Percentiles rank a stretch among this genome's conserved stretches.
Conservation (phyloP, 2,888 invertebrate species). For the Aporophyla nigra region DNA sequence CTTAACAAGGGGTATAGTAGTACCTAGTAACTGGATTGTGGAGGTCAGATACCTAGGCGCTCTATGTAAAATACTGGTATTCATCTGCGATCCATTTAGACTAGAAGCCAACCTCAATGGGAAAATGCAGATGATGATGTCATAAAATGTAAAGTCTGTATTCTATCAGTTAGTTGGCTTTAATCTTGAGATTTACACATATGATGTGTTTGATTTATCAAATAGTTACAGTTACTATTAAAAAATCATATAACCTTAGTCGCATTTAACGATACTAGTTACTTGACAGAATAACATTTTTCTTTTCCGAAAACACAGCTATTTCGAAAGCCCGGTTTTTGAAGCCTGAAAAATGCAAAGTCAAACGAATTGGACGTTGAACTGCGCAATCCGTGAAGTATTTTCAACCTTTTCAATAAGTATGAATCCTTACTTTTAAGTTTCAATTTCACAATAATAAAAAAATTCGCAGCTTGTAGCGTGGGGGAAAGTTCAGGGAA, state of each 20-base stretch:
- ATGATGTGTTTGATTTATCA: neutral
- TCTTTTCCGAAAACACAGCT: neutral
- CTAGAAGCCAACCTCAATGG: too few species aligned
- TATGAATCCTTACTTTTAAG: neutral
- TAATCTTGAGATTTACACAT: neutral
- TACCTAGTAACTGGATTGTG: too few species aligned
- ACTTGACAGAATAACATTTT: neutral
- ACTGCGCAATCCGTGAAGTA: constrained; percentile 1
- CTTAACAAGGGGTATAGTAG: too few species aligned
- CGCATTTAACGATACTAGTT: neutral
- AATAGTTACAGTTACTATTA: neutral
- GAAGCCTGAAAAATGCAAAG: neutral
- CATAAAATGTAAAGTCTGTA: neutral
- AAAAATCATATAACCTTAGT: too few species aligned
- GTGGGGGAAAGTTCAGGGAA: neutral
- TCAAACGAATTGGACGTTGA: neutral
- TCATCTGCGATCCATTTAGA: too few species aligned
- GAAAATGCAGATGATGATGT: too few species aligned
- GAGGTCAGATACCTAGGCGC: too few species aligned
- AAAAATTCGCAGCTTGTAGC: neutral
- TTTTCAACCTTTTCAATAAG: too few species aligned
- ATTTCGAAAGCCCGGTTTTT: neutral
- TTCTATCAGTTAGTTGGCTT: neutral
- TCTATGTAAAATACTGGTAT: too few species aligned
- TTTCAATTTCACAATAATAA: neutral